Evolutionary conservation across 1,140 invertebrate genomes (phyloP), one percentile per base, ranked within the genome.

Genomic region (Drosophila melanica): DNA sequence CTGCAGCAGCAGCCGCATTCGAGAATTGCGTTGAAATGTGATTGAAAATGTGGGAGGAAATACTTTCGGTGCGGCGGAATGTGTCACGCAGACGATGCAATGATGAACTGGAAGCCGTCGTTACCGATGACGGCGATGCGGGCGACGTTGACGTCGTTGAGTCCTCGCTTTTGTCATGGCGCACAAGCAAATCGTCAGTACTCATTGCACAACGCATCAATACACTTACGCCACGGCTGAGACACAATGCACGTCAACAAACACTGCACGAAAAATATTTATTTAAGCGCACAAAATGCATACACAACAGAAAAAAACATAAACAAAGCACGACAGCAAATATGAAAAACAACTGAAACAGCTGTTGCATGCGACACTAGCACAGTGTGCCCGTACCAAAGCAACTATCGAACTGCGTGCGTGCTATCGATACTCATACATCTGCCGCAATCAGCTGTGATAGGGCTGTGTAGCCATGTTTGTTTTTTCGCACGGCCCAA

Each of bases 21-120:
- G 90, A 86, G 63, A 76, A 91, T 62, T 86, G 90, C 10, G 87
- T 90, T 18, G 70, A 90, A 16, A 89, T 90, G 18, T 89, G 84
- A 53, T 69, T 89, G 12, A 90, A 73, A 37, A 89, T 90, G 54
- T 92, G 84, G 6, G 90, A 87, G 0, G 91, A 84, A 10, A 91
- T 71, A 54, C 69, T 90, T 59, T 92, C 91, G 4, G 91, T 90
- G 8, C 91, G 90, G 4, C 89, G 76, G 14, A 92, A 87, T 10
- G 91, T 92, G 60, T 91, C 80, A 23, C 91, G 91, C 45, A 92
- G 63, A 51, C 79, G 81, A 72, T 87, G 89, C 11, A 92, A 69
- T 9, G 91, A 91, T 9, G 90, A 79, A 51, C 59, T 72, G 4
- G 84, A 74, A 60, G 84, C 73, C 66, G 64, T 45, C 67, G 82